Conservation (phyloP, 2,888 invertebrate species). For the Torymus texanus region DNA sequence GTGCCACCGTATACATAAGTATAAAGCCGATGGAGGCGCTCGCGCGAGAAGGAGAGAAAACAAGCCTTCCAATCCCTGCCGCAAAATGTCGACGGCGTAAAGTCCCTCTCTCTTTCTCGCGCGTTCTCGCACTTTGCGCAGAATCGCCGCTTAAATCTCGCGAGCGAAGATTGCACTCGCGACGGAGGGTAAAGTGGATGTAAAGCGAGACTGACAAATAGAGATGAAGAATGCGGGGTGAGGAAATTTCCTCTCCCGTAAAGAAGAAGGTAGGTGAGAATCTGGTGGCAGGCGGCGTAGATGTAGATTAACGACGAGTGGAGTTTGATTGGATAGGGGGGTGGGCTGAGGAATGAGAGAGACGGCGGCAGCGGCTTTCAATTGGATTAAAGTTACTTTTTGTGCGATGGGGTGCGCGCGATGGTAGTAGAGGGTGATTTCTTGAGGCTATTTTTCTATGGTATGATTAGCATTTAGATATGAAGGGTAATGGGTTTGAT, state of each 20-base stretch:
- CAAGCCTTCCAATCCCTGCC: conserved; percentile 5
- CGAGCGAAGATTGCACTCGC: conserved; percentile 9
- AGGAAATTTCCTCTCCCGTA: background rate
- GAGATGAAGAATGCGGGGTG: background rate
- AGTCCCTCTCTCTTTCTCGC: conserved; percentile 1
- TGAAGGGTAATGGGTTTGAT: too few relatives aligned
- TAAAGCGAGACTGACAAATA: conserved; percentile 13
- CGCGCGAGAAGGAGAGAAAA: background rate
- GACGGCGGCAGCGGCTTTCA: too few relatives aligned
- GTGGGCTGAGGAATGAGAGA: too few relatives aligned
- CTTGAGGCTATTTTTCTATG: too few relatives aligned
- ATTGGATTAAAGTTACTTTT: too few relatives aligned
- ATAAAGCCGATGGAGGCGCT: background rate
- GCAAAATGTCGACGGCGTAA: conserved; percentile 8
- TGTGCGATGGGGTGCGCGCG: too few relatives aligned
- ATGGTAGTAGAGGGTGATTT: too few relatives aligned
- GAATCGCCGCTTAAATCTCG: conserved; percentile 21
- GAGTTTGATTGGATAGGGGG: too few relatives aligned
- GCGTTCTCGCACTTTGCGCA: background rate
- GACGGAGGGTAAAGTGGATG: background rate
- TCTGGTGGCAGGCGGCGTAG: too few relatives aligned
- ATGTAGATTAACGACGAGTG: too few relatives aligned
- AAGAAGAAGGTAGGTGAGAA: too few relatives aligned
- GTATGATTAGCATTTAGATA: too few relatives aligned
- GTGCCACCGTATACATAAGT: background rate